Evolutionary conservation across 2,797 vertebrate genomes (phyloP).

Genomic region (Podargus strigoides): DNA sequence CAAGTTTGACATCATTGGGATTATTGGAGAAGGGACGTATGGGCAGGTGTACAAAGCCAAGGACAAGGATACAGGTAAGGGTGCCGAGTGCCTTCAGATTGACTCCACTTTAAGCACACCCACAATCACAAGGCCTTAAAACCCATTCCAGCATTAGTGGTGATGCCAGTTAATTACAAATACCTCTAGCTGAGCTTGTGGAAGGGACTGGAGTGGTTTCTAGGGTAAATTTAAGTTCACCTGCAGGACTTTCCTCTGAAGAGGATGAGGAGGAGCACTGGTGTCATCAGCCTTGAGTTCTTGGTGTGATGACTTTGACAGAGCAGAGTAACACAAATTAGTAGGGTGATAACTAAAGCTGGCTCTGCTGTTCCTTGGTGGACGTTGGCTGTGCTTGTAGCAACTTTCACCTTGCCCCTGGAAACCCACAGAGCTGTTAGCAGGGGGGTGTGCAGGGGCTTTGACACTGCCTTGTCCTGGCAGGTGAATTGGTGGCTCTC

Average conservation of each 20-base stretch:
- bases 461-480: not conserved
- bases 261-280: not conserved
- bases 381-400: accelerated
- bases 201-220: not conserved
- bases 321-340: accelerated
- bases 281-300: not conserved
- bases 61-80: slow-evolving; percentile 95
- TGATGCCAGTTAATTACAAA: accelerated
- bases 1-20: slow-evolving; percentile 98
- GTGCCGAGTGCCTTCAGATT: accelerated
- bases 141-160: accelerated
- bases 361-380: not conserved
- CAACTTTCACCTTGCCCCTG: not conserved
- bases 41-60: slow-evolving; percentile 99
- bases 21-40: slow-evolving; percentile 97
- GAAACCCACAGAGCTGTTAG: not conserved
- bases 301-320: not conserved
- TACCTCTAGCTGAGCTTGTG: not conserved
- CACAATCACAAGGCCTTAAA: not conserved
- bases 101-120: accelerated
- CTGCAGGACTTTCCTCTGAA: not conserved
- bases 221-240: not conserved
- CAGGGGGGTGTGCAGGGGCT: not conserved
- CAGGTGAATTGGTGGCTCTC: slow-evolving; percentile 94
- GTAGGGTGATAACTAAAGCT: not conserved